Conservation (phyloP, 1,140 invertebrate species). For the Brachystomella parvula region DNA sequence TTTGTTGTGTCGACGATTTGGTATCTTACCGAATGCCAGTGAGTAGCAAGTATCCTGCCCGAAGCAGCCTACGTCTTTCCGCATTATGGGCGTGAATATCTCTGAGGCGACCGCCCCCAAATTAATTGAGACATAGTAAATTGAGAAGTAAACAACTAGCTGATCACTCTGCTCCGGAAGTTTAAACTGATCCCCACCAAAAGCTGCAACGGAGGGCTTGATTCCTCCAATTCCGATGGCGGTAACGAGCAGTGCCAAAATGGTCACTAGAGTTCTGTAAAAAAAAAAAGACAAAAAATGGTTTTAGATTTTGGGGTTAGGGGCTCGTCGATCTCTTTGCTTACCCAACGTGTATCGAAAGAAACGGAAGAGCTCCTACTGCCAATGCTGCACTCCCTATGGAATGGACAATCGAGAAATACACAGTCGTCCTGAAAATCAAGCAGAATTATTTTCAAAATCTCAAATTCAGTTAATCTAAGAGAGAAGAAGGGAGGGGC, state of each 20-base stretch:
- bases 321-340: slow-evolving; percentile 40
- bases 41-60: slow-evolving; percentile 73
- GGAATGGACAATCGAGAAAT: slow-evolving; percentile 77
- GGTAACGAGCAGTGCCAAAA: slow-evolving; percentile 70
- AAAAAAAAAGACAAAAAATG: not conserved
- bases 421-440: slow-evolving; percentile 64
- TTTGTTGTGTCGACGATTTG: too few relatives aligned
- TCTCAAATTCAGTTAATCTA: slow-evolving; percentile 6
- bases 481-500: not conserved
- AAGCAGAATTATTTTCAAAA: not conserved
- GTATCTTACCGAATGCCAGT: slow-evolving; percentile 68
- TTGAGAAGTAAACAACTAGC: slow-evolving; percentile 51
- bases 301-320: not conserved
- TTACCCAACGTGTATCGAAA: slow-evolving; percentile 51
- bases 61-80: slow-evolving; percentile 73
- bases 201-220: slow-evolving; percentile 72
- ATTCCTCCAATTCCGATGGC: slow-evolving; percentile 90
- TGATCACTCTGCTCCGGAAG: slow-evolving; percentile 42
- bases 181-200: slow-evolving; percentile 39
- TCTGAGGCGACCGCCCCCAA: slow-evolving; percentile 51
- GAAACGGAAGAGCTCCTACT: slow-evolving; percentile 51
- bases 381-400: slow-evolving; percentile 72
- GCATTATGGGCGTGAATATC: slow-evolving; percentile 51
- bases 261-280: slow-evolving; percentile 24
- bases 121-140: slow-evolving; percentile 55